These are phyloP conservation scores for Odontomyia ornata DNA, from an alignment of 2,888 invertebrate species.

Conservation along the genomic window DNA sequence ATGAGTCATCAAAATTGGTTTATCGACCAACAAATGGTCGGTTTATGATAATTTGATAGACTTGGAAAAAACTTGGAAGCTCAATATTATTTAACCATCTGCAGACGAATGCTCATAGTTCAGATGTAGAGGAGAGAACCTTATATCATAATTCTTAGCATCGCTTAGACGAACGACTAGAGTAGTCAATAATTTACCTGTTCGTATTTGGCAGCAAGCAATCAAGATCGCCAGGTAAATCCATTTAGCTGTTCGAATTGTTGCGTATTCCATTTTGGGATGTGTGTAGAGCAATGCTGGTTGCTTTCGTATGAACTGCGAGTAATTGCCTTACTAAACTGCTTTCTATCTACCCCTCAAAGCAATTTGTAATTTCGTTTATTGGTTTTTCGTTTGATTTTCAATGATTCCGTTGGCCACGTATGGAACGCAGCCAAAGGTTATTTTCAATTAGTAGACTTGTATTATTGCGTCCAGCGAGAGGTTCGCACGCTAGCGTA, in stretches of 20 bases:
- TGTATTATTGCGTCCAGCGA: too few relatives aligned
- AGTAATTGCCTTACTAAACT: not conserved
- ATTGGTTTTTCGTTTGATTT: not conserved
- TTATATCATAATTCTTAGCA: too few relatives aligned
- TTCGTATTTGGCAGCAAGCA: not conserved
- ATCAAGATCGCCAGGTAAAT: not conserved
- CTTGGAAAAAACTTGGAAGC: too few relatives aligned
- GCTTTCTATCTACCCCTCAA: not conserved
- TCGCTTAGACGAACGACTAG: too few relatives aligned
- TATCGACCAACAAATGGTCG: too few relatives aligned
- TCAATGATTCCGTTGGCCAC: not conserved
- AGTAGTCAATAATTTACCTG: conserved; percentile 38
- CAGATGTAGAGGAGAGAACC: too few relatives aligned
- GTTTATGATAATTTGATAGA: too few relatives aligned
- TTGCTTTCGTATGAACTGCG: not conserved
- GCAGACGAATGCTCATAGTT: too few relatives aligned
- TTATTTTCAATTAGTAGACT: too few relatives aligned
- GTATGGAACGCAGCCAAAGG: not conserved
- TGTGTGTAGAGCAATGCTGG: not conserved
- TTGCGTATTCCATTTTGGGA: conserved; percentile 12
- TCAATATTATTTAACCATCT: too few relatives aligned
- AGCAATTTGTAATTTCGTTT: not conserved
- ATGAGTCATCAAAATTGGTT: too few relatives aligned
- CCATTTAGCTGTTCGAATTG: not conserved
- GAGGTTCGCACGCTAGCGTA: too few relatives aligned